These are phyloP conservation scores for Nephotettix cincticeps DNA, from an alignment of 1,140 invertebrate genomes.

Conservation along the genomic window DNA sequence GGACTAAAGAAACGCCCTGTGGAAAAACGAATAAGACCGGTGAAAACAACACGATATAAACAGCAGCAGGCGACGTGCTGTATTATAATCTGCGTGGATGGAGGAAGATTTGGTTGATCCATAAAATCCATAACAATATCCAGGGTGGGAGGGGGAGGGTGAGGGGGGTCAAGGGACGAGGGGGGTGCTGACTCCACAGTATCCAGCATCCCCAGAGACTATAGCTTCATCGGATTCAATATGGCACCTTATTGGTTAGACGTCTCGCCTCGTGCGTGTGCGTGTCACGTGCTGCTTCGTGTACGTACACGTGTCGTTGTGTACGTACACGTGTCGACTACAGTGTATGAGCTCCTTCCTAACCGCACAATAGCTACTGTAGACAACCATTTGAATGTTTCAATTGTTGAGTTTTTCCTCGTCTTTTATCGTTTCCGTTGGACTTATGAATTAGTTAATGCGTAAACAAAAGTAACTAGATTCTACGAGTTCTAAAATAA, in stretches of 20 bases:
- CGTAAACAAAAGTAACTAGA: too few species aligned
- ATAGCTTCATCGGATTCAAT: slow-evolving; percentile 35
- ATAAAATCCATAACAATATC: slow-evolving; percentile 29
- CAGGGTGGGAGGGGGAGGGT: slow-evolving; percentile 6
- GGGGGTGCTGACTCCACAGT: slow-evolving; percentile 28
- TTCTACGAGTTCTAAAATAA: too few species aligned
- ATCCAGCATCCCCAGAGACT: slow-evolving; percentile 22
- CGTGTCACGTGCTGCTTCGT: neutral
- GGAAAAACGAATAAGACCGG: too few species aligned
- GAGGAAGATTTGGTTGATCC: slow-evolving; percentile 28
- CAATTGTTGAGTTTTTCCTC: too few species aligned
- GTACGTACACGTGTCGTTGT: neutral
- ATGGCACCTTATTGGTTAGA: slow-evolving; percentile 27
- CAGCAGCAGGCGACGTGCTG: neutral
- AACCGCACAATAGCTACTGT: too few species aligned
- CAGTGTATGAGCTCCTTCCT: too few species aligned
- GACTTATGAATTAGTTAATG: too few species aligned
- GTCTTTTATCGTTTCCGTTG: too few species aligned
- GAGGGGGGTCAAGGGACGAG: slow-evolving; percentile 8
- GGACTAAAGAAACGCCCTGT: too few species aligned
- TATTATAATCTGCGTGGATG: slow-evolving; percentile 15
- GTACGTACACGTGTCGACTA: neutral
- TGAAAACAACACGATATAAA: slow-evolving; percentile 10
- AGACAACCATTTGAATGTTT: too few species aligned
- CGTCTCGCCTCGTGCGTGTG: neutral